phyloP scores from a whole-genome alignment of 2,888 invertebrate species.

The Melangyna quadrimaculata region DNA sequence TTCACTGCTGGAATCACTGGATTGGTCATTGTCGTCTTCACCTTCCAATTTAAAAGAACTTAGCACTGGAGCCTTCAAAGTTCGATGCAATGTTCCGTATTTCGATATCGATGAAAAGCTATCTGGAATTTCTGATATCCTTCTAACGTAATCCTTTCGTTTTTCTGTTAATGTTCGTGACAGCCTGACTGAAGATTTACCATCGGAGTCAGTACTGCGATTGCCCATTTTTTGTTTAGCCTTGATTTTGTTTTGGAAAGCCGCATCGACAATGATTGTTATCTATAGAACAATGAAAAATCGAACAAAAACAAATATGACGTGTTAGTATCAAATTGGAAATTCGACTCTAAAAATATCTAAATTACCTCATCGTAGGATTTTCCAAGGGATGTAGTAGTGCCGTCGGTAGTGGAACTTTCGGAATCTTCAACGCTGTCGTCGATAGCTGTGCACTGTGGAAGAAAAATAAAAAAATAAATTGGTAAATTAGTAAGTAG shows the following conservation, averaged over 20 bases:
- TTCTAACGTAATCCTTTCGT: constrained; percentile 85
- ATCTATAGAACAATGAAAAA: constrained; percentile 70
- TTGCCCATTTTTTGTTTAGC: constrained; percentile 69
- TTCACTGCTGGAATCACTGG: constrained; percentile 60
- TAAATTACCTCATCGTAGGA: constrained; percentile 74
- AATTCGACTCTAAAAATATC: neutral
- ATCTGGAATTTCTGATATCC: constrained; percentile 84
- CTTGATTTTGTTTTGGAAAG: constrained; percentile 73
- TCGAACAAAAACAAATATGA: neutral
- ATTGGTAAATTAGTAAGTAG: constrained; percentile 43
- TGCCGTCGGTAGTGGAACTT: constrained; percentile 71
- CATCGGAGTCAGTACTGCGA: constrained; percentile 66
- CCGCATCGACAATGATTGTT: constrained; percentile 74
- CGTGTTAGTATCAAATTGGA: neutral
- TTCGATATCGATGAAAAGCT: constrained; percentile 73
- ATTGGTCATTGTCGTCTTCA: constrained; percentile 57
- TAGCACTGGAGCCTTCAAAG: constrained; percentile 72
- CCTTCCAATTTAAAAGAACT: constrained; percentile 71
- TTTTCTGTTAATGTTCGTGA: constrained; percentile 84
- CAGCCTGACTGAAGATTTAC: constrained; percentile 74
- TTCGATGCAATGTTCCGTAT: constrained; percentile 73
- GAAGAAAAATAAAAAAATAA: constrained; percentile 39
- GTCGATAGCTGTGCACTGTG: constrained; percentile 74
- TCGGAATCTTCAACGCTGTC: constrained; percentile 72
- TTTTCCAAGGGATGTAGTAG: constrained; percentile 71